phyloP scores from a whole-genome alignment of 1,140 invertebrate species.

The Mya arenaria region DNA sequence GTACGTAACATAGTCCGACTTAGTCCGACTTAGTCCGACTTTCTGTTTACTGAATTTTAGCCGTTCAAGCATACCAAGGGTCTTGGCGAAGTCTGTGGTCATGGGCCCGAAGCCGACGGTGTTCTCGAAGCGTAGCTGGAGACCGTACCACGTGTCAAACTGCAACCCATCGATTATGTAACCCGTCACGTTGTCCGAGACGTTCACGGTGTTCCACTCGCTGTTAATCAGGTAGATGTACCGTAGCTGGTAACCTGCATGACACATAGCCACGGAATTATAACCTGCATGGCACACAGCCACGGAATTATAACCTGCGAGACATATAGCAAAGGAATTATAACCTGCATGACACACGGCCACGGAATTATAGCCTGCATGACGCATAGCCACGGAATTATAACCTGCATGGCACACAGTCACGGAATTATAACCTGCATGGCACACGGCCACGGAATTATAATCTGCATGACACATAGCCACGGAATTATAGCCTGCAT shows the following conservation, averaged over 20 bases:
- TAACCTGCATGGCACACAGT: too few relatives aligned
- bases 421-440: too few relatives aligned
- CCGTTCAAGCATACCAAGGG: constrained; percentile 27
- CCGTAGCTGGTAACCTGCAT: constrained; percentile 7
- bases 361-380: too few relatives aligned
- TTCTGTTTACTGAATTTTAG: too few relatives aligned
- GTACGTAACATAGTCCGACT: too few relatives aligned
- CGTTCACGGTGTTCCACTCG: neutral
- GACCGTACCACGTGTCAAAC: constrained; percentile 31
- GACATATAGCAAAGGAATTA: neutral
- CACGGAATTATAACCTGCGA: neutral
- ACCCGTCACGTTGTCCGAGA: neutral
- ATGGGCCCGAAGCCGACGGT: constrained; percentile 1
- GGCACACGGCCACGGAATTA: too few relatives aligned
- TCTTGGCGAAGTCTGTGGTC: constrained; percentile 11
- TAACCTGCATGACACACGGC: too few relatives aligned
- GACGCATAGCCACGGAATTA: too few relatives aligned
- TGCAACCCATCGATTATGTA: neutral
- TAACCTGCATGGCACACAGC: neutral
- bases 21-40: too few relatives aligned
- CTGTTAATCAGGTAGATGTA: neutral
- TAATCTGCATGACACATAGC: too few relatives aligned
- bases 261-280: too few relatives aligned
- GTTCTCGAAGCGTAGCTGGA: neutral
- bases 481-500: too few relatives aligned